phyloP scores from a whole-genome alignment of 2,888 invertebrate genomes.

The Amiota communis region DNA sequence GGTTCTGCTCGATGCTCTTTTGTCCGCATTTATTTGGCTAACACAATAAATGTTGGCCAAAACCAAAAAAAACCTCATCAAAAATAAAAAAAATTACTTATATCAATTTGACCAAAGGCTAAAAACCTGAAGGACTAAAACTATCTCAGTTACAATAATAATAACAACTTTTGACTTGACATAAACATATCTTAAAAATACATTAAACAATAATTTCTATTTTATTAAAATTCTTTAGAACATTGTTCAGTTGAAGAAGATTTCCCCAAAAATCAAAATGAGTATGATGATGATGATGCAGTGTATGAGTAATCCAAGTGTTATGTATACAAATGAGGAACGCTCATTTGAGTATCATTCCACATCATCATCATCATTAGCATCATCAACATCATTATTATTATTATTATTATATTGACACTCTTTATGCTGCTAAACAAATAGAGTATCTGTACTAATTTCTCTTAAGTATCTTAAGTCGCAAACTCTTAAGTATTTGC shows the following conservation, averaged over 20 bases:
- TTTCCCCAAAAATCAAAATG: too few relatives aligned
- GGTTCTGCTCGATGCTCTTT: background rate
- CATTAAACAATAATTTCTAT: background rate
- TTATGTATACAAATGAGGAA: conserved; percentile 34
- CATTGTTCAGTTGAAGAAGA: background rate
- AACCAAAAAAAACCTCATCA: background rate
- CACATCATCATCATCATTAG: conserved; percentile 46
- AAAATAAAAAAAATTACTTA: background rate
- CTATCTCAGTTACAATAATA: too few relatives aligned
- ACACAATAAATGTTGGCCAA: background rate
- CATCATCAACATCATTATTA: background rate
- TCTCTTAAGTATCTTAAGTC: conserved; percentile 9
- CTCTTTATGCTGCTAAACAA: conserved; percentile 1
- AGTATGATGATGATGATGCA: conserved; percentile 33
- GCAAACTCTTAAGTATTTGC: conserved; percentile 45
- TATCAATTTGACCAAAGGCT: conserved; percentile 4
- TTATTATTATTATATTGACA: background rate
- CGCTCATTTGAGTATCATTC: conserved; percentile 51
- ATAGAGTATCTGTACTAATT: background rate
- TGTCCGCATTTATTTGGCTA: conserved; percentile 1
- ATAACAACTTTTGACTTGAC: too few relatives aligned
- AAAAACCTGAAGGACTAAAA: too few relatives aligned
- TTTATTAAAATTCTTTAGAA: conserved; percentile 32
- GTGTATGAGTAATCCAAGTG: conserved; percentile 56
- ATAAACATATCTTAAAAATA: conserved; percentile 14